These are phyloP conservation scores for Embidobia sp. DNA, from an alignment of 2,888 invertebrate genomes.

Conservation along the genomic window DNA sequence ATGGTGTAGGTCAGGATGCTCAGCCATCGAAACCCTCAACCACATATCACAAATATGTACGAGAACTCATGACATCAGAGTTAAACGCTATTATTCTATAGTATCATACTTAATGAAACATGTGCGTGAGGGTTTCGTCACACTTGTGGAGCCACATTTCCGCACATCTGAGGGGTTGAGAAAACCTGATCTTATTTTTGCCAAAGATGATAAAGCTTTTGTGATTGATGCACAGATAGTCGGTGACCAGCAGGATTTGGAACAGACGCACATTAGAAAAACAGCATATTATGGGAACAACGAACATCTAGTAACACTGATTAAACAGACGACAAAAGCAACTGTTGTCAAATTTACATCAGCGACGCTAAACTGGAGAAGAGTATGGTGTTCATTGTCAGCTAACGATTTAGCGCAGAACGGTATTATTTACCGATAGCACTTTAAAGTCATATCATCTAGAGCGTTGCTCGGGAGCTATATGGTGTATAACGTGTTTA, in stretches of 20 bases:
- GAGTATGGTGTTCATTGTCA: constrained; percentile 49
- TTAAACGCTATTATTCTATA: constrained; percentile 73
- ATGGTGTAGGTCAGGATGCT: constrained; percentile 71
- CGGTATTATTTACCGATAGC: background rate
- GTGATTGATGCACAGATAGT: constrained; percentile 58
- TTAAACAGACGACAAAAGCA: background rate
- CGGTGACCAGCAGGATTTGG: constrained; percentile 27
- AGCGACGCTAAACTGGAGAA: constrained; percentile 54
- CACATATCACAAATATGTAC: constrained; percentile 73
- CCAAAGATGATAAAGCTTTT: background rate
- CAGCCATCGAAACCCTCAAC: constrained; percentile 70
- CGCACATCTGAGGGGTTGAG: constrained; percentile 46
- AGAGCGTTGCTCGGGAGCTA: constrained; percentile 2
- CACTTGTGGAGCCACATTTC: constrained; percentile 68
- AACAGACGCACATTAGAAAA: background rate
- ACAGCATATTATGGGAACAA: background rate
- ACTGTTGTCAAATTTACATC: constrained; percentile 27
- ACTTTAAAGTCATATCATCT: constrained; percentile 6
- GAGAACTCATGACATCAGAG: constrained; percentile 73
- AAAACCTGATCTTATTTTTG: constrained; percentile 52
- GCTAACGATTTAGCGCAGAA: constrained; percentile 17
- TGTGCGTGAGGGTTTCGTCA: constrained; percentile 17
- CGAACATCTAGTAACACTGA: background rate
- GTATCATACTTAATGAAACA: constrained; percentile 36
- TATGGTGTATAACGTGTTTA: constrained; percentile 1